Evolutionary conservation across 2,113 vertebrate genomes (phyloP), one percentile per base, ranked within the genome.

Genomic region (Catharus fuscescens): DNA sequence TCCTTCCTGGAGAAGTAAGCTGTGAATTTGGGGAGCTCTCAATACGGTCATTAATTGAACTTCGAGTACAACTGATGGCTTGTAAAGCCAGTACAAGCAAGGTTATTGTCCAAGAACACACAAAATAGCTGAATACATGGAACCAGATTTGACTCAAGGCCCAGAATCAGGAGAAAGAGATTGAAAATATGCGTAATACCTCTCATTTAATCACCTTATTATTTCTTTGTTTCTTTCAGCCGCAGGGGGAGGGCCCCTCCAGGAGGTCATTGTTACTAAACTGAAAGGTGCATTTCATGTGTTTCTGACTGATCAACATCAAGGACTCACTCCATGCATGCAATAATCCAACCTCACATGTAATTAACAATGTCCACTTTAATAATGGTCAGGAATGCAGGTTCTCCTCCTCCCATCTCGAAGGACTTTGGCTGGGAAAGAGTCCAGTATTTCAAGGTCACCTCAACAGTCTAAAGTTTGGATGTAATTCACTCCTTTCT

Each of bases 201-300:
- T 61, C 48, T 72, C 32, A 82, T 69, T 94, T 91, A 84, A 81
- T 85, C 18, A 1, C 34, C 40, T 81, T 78, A 25, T 26, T 91
- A 10, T 78, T 88, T 83, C 8, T 74, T 88, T 74, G 19, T 62
- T 92, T 72, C 81, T 89, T 88, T 88, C 24, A 66, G 50, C 13
- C 13, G 29, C 3, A 77, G 23, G 3, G 25, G 21, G 18, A 62
- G 52, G 70, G 28, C 45, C 59, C 32, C 81, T 74, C 73, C 70
- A 82, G 95, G 67, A 92, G 81, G 74, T 59, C 56, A 64, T 3
- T 82, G 45, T 72, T 92, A 94, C 91, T 82, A 79, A 92, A 74
- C 60, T 62, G 71, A 56, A 88, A 85, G 18, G 42, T 71, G 59
- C 47, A 70, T 78, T 94, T 78, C 54, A 50, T 48, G 66, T 50